These are phyloP conservation scores for Rhopilema esculentum DNA, from an alignment of 30 jellyfish, hydroid and myxozoan species.

Conservation along the genomic window DNA sequence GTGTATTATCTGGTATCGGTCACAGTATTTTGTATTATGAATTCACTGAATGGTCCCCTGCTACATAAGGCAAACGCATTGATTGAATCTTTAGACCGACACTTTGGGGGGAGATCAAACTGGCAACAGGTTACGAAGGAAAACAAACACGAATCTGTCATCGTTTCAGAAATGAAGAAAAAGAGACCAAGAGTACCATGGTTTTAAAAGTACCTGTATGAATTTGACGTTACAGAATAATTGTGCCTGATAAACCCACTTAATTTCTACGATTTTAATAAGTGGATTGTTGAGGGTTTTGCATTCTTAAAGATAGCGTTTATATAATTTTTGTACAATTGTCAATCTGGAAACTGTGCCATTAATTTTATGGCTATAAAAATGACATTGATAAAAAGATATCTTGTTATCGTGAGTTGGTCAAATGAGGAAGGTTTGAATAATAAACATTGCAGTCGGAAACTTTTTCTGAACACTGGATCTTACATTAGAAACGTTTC, in stretches of 20 bases:
- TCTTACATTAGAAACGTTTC: no score
- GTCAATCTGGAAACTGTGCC: background rate
- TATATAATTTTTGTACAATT: background rate
- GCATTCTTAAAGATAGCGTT: background rate
- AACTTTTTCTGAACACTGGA: no score
- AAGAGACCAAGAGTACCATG: conserved; percentile 43
- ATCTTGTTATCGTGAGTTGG: background rate
- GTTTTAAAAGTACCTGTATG: conserved; percentile 27
- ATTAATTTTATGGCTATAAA: background rate
- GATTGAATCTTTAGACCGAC: conserved; percentile 65
- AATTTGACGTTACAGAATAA: background rate
- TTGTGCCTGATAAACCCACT: no score
- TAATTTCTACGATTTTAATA: no score
- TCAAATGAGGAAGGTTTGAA: conserved; percentile 14
- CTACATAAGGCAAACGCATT: conserved; percentile 35
- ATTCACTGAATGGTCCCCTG: conserved; percentile 70
- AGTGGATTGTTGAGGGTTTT: no score
- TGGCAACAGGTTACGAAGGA: conserved; percentile 53
- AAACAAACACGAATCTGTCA: conserved; percentile 40
- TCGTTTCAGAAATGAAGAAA: conserved; percentile 58
- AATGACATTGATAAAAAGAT: background rate
- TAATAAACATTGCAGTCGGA: no score
- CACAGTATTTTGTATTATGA: no score
- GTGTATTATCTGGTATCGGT: background rate
- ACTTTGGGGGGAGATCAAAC: conserved; percentile 63